These are phyloP conservation scores for Petrophora chlorosata DNA, from an alignment of 2,888 invertebrate genomes.

Conservation along the genomic window DNA sequence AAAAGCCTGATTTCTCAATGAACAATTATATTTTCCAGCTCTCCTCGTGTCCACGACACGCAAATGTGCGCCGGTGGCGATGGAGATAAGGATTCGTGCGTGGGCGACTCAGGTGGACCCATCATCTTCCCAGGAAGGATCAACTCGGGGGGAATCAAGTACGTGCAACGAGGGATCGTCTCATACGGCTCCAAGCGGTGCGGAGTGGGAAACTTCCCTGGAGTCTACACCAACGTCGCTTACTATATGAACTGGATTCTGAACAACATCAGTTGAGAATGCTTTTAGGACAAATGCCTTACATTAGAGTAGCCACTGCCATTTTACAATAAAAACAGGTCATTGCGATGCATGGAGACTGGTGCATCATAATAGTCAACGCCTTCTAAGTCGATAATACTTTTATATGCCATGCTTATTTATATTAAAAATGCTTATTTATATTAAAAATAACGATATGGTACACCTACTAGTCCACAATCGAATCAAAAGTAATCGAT, in stretches of 20 bases:
- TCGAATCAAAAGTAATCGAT: slow-evolving; percentile 7
- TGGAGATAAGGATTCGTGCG: slow-evolving; percentile 84
- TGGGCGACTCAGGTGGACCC: slow-evolving; percentile 88
- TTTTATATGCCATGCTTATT: neutral
- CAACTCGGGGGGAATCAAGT: slow-evolving; percentile 62
- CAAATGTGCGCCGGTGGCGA: slow-evolving; percentile 83
- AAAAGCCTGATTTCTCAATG: neutral
- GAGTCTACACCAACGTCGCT: slow-evolving; percentile 83
- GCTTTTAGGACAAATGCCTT: no score
- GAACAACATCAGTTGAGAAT: slow-evolving; percentile 56
- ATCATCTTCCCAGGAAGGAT: slow-evolving; percentile 69
- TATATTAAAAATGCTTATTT: neutral
- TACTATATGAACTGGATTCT: slow-evolving; percentile 85
- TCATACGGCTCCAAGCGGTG: slow-evolving; percentile 82
- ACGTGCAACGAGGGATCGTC: slow-evolving; percentile 85
- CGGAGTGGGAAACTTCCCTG: slow-evolving; percentile 79
- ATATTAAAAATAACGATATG: neutral
- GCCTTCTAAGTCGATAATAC: neutral
- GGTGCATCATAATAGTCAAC: no score
- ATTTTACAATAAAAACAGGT: slow-evolving; percentile 1
- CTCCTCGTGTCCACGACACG: slow-evolving; percentile 60
- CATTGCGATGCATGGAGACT: no score
- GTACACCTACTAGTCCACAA: neutral
- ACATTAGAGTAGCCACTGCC: no score
- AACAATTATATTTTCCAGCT: slow-evolving; percentile 33